Evolutionary conservation across 2,113 vertebrate species (phyloP).

Genomic region (Sylvia atricapilla): DNA sequence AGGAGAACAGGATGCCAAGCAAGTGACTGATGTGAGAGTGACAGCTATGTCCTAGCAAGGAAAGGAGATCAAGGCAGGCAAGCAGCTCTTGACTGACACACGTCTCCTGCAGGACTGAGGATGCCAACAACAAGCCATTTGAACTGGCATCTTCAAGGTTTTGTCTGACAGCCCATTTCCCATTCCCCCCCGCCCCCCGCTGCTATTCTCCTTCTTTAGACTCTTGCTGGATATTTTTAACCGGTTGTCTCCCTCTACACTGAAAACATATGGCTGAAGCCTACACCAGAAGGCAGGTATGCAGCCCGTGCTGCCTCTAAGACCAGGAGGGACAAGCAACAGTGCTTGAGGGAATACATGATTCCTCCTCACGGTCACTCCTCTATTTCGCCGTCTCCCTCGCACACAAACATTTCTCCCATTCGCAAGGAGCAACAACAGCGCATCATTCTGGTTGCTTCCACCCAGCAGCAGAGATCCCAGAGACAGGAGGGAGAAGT

Average conservation of each 20-base stretch:
- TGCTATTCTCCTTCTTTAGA: neutral
- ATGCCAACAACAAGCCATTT: neutral
- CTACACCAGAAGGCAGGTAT: neutral
- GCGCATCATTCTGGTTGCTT: neutral
- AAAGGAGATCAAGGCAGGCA: neutral
- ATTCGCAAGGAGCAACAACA: neutral
- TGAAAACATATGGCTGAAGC: neutral
- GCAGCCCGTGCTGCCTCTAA: neutral
- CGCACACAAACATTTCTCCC: neutral
- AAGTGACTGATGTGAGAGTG: neutral
- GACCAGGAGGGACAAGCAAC: neutral
- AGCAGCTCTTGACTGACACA: slow-evolving; percentile 12
- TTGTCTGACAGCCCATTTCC: neutral
- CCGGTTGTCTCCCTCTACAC: neutral
- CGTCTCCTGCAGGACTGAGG: neutral
- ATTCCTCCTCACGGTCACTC: neutral
- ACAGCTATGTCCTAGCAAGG: neutral
- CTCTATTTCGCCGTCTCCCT: neutral
- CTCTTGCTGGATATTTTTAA: neutral
- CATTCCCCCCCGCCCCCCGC: accelerated
- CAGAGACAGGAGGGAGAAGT: neutral
- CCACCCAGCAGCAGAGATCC: neutral
- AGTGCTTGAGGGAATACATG: neutral
- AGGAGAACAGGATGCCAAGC: neutral
- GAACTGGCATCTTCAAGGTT: neutral